Evolutionary conservation across 2,113 vertebrate genomes (phyloP).

Genomic region (Ceuthmochares aereus): DNA sequence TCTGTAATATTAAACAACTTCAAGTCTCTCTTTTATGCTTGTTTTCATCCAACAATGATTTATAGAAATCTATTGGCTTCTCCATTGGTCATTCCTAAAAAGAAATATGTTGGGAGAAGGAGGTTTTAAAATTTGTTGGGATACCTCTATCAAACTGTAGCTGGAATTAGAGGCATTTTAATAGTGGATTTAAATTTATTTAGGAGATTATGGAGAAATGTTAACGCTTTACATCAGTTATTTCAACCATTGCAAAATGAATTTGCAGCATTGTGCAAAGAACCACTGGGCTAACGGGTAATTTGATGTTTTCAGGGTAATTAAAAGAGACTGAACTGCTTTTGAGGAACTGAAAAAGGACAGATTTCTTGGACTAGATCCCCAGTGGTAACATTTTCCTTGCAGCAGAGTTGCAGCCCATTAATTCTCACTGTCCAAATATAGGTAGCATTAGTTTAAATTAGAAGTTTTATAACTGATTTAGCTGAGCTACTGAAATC

Average conservation of each 20-base stretch:
- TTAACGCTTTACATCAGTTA: not conserved
- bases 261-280: not conserved
- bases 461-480: conserved; percentile 65
- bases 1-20: conserved; percentile 72
- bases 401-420: not conserved
- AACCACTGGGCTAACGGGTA: not conserved
- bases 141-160: conserved; percentile 26
- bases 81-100: conserved; percentile 51
- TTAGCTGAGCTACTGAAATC: conserved; percentile 54
- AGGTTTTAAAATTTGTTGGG: conserved; percentile 2
- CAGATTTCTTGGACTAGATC: conserved; percentile 29
- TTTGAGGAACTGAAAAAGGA: conserved; percentile 23
- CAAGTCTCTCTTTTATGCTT: conserved; percentile 63
- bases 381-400: not conserved
- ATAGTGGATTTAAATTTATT: conserved; percentile 50
- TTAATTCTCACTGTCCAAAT: conserved; percentile 63
- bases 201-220: conserved; percentile 44
- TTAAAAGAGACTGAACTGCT: not conserved
- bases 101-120: conserved; percentile 11
- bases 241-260: conserved; percentile 11
- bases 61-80: conserved; percentile 61
- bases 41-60: conserved; percentile 63
- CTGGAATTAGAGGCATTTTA: conserved; percentile 50
- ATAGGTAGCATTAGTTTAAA: conserved; percentile 66
- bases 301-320: not conserved